phyloP scores from a whole-genome alignment of 2,113 vertebrate species.

The Danio rerio region DNA sequence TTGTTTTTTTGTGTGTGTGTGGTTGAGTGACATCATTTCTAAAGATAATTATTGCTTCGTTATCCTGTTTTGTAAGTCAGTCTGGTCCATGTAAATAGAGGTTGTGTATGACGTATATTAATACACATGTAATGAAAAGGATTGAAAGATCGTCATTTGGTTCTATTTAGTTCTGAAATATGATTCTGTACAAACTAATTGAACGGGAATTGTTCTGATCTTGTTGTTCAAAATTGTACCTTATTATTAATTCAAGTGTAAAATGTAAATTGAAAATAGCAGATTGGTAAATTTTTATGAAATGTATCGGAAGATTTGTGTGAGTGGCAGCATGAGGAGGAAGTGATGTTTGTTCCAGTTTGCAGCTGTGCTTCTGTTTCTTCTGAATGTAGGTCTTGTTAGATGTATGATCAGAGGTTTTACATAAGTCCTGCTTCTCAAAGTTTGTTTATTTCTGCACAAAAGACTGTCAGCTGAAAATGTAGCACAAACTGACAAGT shows the following conservation, averaged over 20 bases:
- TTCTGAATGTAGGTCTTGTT: slow-evolving; percentile 40
- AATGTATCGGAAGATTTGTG: background rate
- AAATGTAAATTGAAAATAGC: background rate
- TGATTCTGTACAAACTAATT: background rate
- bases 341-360: background rate
- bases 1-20: background rate
- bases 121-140: background rate
- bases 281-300: background rate
- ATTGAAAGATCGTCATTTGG: background rate
- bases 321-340: background rate
- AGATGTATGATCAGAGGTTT: slow-evolving; percentile 39
- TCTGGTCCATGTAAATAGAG: background rate
- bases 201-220: background rate
- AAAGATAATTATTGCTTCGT: no score
- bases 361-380: background rate
- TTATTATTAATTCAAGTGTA: background rate
- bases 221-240: background rate
- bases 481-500: slow-evolving; percentile 14
- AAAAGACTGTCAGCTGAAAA: slow-evolving; percentile 10
- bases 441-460: background rate
- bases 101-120: background rate
- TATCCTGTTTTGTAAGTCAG: background rate
- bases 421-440: slow-evolving; percentile 27
- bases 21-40: background rate
- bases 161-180: background rate